Evolutionary conservation across 1,140 invertebrate genomes (phyloP).

Genomic region (Sycobia sp.): DNA sequence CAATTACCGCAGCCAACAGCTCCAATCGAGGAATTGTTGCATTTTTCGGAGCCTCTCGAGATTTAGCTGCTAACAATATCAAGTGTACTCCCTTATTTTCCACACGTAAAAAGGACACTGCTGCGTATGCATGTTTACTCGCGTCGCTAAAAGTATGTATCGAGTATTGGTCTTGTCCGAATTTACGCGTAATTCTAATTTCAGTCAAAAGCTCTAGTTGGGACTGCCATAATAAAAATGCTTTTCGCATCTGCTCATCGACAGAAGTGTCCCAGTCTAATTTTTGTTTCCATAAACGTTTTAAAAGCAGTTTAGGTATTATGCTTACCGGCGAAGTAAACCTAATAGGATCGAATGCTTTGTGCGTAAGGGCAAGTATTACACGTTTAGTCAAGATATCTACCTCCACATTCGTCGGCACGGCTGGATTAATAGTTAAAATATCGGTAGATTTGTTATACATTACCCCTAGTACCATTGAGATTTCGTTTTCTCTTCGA

Average conservation of each 20-base stretch:
- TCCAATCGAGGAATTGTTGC: constrained; percentile 35
- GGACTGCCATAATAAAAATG: constrained; percentile 35
- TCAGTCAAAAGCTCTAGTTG: constrained; percentile 4
- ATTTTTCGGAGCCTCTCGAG: constrained; percentile 14
- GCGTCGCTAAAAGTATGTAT: constrained; percentile 23
- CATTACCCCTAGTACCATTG: constrained; percentile 15
- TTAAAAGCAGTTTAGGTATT: background rate
- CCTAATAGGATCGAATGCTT: background rate
- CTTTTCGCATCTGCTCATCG: background rate
- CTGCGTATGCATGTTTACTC: constrained; percentile 19
- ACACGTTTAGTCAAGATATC: background rate
- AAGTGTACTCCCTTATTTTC: background rate
- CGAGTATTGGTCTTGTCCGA: background rate
- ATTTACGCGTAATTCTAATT: background rate
- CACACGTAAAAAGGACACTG: constrained; percentile 17
- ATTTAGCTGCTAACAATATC: constrained; percentile 19
- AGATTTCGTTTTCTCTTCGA: background rate
- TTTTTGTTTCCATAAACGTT: constrained; percentile 1
- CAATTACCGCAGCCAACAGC: constrained; percentile 34
- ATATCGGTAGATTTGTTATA: constrained; percentile 18
- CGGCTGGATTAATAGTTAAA: no score
- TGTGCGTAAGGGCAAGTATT: background rate
- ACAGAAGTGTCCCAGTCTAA: constrained; percentile 37
- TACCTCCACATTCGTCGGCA: no score
- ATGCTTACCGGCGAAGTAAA: background rate